Base-by-base conservation (phyloP, 2,888 invertebrate genomes). In the Tubiluchus corallicola region DNA sequence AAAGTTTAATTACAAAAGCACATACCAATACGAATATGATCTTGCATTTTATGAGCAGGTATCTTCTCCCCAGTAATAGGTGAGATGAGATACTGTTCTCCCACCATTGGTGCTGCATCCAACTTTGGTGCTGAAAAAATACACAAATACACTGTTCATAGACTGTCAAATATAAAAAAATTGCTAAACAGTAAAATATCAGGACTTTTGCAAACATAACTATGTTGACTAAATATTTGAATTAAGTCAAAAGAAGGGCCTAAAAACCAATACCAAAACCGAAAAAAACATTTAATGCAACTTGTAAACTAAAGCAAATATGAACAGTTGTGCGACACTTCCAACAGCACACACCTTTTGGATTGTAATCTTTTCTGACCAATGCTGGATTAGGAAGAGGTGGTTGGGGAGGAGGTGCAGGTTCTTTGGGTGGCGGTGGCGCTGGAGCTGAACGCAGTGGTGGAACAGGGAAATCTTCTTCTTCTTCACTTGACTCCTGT, bases 11-110 rank as follows among this genome's bases (percentile, higher is more conserved):
- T n/a, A n/a, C n/a, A n/a, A n/a, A n/a, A n/a, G n/a, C n/a, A n/a
- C n/a, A n/a, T n/a, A n/a, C n/a, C n/a, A 64, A 92, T 92, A 53
- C 92, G 79, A 77, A 99, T 87, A 67, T 99, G 98, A 57, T 98
- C 92, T 47, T 88, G 88, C 47, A 98, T 82, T 67, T 98, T 92
- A 58, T 82, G 84, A 0, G 92, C 92, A 0, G 90, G 90, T 56
- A 99, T 92, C 62, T 82, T 79, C 64, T 98, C 96, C 37, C 94
- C 94, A 1, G 96, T 99, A 58, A 99, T 85, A 1, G 96, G 98
- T 1, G 96, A 98, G 50, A 98, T 87, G 44, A 96, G 75, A 71
- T 79, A 96, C 59, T 90, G 84, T 58, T 87, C 85, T n/a, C n/a
- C n/a, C n/a, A n/a, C n/a, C n/a, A n/a, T n/a, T 0, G 78, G 73